phyloP scores from a whole-genome alignment of 2,113 vertebrate species.

The Aptenodytes forsteri region DNA sequence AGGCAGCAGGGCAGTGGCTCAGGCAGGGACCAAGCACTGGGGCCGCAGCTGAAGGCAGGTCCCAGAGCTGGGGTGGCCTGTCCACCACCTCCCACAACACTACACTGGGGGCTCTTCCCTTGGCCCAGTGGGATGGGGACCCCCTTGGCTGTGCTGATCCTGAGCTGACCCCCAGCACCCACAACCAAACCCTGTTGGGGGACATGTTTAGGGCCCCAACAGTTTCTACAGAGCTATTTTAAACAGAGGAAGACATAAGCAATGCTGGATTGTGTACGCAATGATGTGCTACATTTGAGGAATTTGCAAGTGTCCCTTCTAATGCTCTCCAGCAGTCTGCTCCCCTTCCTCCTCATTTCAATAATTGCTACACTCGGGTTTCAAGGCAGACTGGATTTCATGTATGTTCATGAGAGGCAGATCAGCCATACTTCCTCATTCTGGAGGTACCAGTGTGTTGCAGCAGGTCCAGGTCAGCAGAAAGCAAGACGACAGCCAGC shows the following conservation, averaged over 20 bases:
- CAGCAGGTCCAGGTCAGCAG: background rate
- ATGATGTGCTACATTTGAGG: background rate
- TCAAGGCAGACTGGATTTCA: background rate
- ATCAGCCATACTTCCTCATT: background rate
- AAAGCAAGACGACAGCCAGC: background rate
- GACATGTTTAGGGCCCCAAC: accelerated
- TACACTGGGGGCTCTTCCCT: background rate
- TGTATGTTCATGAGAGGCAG: too few relatives aligned
- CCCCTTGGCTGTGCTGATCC: background rate
- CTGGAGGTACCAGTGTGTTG: background rate
- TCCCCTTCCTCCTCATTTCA: background rate
- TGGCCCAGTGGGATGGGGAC: accelerated
- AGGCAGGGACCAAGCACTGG: accelerated
- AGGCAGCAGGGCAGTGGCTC: background rate
- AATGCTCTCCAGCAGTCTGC: background rate
- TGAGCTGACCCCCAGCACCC: accelerated
- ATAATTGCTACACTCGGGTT: background rate
- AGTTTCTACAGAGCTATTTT: background rate
- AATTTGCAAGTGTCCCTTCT: background rate
- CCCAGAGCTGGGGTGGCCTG: background rate
- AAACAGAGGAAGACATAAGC: background rate
- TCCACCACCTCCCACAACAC: background rate
- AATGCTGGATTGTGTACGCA: background rate
- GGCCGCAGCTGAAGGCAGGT: background rate
- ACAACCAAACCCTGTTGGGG: accelerated